phyloP scores from a whole-genome alignment of 2,113 vertebrate genomes.

The Herpailurus yagouaroundi region DNA sequence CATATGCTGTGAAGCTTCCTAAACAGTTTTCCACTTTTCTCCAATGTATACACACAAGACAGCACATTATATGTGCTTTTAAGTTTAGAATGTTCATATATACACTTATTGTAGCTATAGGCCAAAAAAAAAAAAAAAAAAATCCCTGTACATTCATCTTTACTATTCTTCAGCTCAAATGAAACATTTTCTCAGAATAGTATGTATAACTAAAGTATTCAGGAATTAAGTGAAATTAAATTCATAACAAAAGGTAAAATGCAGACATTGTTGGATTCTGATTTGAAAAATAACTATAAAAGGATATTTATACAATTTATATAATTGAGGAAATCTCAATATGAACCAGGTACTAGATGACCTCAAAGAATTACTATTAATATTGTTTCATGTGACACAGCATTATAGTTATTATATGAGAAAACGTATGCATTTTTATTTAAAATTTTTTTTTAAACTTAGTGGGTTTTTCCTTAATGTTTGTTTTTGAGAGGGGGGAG shows the following conservation, averaged over 20 bases:
- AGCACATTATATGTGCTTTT: background rate
- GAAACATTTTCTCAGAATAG: background rate
- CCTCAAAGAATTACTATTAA: background rate
- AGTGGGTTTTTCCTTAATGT: too few relatives aligned
- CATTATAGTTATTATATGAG: background rate
- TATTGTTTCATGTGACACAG: background rate
- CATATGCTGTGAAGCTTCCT: background rate
- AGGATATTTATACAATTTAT: background rate
- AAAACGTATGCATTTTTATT: background rate
- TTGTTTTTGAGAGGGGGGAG: too few relatives aligned
- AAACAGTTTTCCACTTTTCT: background rate
- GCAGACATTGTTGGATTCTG: background rate
- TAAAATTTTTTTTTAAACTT: too few relatives aligned
- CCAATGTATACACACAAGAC: background rate
- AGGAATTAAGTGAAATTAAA: conserved; percentile 40
- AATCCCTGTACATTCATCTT: background rate
- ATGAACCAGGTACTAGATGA: background rate
- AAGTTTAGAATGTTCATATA: background rate
- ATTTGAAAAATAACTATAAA: conserved; percentile 34
- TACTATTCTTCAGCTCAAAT: conserved; percentile 30
- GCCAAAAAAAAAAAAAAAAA: background rate
- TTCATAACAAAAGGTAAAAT: conserved; percentile 23
- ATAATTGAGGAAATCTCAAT: background rate
- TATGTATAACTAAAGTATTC: background rate
- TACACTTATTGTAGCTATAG: background rate